Conservation (phyloP, 2,113 vertebrate genomes). For the Vanacampus margaritifer region DNA sequence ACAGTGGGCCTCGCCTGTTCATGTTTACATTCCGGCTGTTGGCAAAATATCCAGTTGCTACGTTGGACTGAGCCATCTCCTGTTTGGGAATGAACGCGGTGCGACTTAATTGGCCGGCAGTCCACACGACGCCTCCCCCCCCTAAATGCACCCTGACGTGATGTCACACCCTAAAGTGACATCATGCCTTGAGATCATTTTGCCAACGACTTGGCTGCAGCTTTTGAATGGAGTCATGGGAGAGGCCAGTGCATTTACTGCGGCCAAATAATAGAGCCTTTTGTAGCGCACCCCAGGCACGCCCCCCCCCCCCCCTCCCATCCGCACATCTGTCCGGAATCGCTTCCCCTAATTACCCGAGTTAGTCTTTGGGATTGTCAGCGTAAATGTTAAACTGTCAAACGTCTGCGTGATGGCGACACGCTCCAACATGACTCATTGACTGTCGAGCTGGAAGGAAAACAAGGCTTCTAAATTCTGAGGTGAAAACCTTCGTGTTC, state of each 20-base stretch:
- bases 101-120: slow-evolving; percentile 4
- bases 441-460: slow-evolving; percentile 40
- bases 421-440: slow-evolving; percentile 61
- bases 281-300: no score
- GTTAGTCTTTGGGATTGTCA: slow-evolving; percentile 66
- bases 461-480: slow-evolving; percentile 41
- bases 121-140: slow-evolving; percentile 10
- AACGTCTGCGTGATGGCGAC: slow-evolving; percentile 56
- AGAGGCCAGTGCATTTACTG: slow-evolving; percentile 45
- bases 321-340: slow-evolving; percentile 69
- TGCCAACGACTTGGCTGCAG: slow-evolving; percentile 29
- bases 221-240: slow-evolving; percentile 50
- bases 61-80: slow-evolving; percentile 2
- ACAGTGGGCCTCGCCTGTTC: slow-evolving; percentile 11
- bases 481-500: slow-evolving; percentile 17
- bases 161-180: slow-evolving; percentile 45
- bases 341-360: slow-evolving; percentile 63
- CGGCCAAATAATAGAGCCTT: slow-evolving; percentile 65
- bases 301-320: slow-evolving; percentile 27
- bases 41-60: slow-evolving; percentile 26
- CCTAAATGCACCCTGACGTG: slow-evolving; percentile 31
- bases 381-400: slow-evolving; percentile 74
- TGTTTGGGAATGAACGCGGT: not conserved
- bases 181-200: slow-evolving; percentile 30
- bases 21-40: slow-evolving; percentile 22